Evolutionary conservation across 2,888 invertebrate species (phyloP), one percentile per base, ranked within the genome.

Genomic region (Willowsia nigromaculata): DNA sequence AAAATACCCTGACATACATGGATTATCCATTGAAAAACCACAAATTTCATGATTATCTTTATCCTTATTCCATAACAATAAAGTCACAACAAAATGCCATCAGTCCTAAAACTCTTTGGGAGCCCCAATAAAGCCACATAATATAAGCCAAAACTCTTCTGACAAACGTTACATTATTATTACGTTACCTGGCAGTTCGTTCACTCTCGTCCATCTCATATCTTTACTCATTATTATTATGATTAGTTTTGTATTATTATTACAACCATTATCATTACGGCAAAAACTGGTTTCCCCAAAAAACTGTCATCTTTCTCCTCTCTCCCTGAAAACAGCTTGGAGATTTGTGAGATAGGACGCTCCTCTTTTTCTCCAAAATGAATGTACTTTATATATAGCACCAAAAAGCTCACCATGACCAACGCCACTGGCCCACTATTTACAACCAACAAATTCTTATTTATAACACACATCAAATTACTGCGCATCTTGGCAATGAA

Each of bases 221-320:
- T n/a, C 2, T 40, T 18, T 22, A 9, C 40, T 68, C n/a, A 68
- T 68, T 68, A 22, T 40, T 40, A 40, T 71, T 71, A 71, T 33
- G 65, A 65, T 71, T 68, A 68, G 65, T 71, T 71, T 33, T 40
- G 11, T 43, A 43, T 71, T 71, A 40, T 40, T 43, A 74, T 74
- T 74, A 74, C 71, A 22, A 25, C 40, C 62, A 78, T 86, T 68
- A 80, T 86, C 68, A 86, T 85, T 85, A 76, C 80, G 86, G 80
- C 80, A 80, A 80, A 86, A 86, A 86, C 86, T 53, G 86, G 86
- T 86, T 86, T 80, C 86, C 68, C 65, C 30, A 65, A 65, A 65
- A 86, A 86, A 86, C 80, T 86, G 86, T 86, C 86, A 86, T 86
- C 71, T 22, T 37, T 68, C 40, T 68, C 33, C 22, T 68, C 40